Evolutionary conservation across 2,113 vertebrate species (phyloP), one percentile per base, ranked within the genome.

Genomic region (Cercopithecus mona): DNA sequence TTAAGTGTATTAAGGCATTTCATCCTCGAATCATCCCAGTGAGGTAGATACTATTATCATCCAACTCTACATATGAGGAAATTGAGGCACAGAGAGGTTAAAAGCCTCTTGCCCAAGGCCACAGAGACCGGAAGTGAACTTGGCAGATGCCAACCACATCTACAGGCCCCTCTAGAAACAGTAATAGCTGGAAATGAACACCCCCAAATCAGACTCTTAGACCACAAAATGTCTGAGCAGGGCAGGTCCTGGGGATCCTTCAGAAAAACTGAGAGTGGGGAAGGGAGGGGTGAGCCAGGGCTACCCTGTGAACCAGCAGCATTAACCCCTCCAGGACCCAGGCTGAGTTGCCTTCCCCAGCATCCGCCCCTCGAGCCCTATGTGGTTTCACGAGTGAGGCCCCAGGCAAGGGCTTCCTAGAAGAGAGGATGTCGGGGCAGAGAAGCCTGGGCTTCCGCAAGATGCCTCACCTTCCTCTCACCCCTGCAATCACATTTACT

Each of bases 401-500:
- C 11, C 1, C 20, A 76, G 80, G 94, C 22, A 17, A 94, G 61
- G 23, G 59, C 32, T 97, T 97, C 97, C 90, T 86, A 76, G 97
- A 96, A 97, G 80, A 80, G 27, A 97, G 96, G 97, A 96, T 94
- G 83, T 80, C 40, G 35, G 57, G 12, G 78, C n/a, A 61, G 81
- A 75, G 73, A 14, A 40, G 9, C 75, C 52, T 1, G 1, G 45
- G 22, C 32, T 81, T 89, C 89, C 16, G 18, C 13, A 9, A 50
- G 75, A 25, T n/a, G 70, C 76, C 64, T 30, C 32, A 4, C 52
- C 57, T 12, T n/a, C 72, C 70, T 52, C 2, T 1, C 32, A 9
- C 35, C n/a, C 75, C 59, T 10, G 64, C 52, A 50, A 17, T 45
- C 95, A 76, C 17, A 1, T 25, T 20, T 14, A 66, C 85, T 93